A percentile compares a stretch with the other conserved stretches of the same genome.
phyloP scores from a whole-genome alignment of 2,797 vertebrate genomes.

The Bovichtus variegatus region DNA sequence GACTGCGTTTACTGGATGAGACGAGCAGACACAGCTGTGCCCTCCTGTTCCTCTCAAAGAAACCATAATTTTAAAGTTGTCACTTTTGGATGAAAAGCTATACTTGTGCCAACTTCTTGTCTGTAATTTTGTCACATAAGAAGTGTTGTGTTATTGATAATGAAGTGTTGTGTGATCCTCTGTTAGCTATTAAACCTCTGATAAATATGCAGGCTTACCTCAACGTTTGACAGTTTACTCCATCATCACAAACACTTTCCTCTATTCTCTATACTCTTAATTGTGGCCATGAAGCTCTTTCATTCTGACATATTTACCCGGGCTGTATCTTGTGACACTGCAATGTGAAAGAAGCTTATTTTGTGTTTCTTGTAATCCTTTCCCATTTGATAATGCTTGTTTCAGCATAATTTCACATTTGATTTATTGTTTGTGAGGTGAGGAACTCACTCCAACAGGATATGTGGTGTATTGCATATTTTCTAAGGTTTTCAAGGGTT shows the following conservation, averaged over 20 bases:
- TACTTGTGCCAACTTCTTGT: neutral
- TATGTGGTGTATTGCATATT: constrained; percentile 52
- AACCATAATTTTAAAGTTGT: neutral
- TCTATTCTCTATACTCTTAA: constrained; percentile 21
- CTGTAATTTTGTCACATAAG: constrained; percentile 9
- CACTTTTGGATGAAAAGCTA: constrained; percentile 7
- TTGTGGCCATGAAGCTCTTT: constrained; percentile 38
- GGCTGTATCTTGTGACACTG: constrained; percentile 34
- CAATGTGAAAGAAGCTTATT: constrained; percentile 16
- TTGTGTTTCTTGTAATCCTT: constrained; percentile 36
- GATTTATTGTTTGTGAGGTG: constrained; percentile 65
- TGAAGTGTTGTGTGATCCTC: neutral
- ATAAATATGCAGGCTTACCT: constrained; percentile 11
- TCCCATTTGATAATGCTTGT: constrained; percentile 47
- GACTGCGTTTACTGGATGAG: neutral
- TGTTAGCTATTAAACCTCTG: constrained; percentile 10
- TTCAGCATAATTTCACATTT: constrained; percentile 66
- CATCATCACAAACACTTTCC: constrained; percentile 25
- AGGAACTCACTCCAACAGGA: constrained; percentile 64
- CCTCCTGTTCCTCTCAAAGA: neutral
- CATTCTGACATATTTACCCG: constrained; percentile 43
- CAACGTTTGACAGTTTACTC: constrained; percentile 10
- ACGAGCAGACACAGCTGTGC: neutral
- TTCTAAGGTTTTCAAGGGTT: constrained; percentile 67
- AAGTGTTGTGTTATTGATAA: constrained; percentile 9